phyloP scores from a whole-genome alignment of 2,888 invertebrate genomes.

The Dasypolia templi region DNA sequence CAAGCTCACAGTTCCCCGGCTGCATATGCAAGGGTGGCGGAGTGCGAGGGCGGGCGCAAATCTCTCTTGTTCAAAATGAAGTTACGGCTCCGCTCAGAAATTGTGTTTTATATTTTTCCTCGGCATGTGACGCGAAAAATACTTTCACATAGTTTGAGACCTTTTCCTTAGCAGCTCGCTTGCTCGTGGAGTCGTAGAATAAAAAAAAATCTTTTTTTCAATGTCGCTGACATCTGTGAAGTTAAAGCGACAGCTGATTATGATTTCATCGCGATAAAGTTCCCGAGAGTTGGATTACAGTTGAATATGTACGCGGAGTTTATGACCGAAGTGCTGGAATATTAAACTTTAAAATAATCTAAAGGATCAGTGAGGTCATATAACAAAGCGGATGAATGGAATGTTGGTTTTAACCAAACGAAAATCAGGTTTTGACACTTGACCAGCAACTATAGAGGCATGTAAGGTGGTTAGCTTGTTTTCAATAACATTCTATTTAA shows the following conservation, averaged over 20 bases:
- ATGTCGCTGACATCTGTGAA: conserved; percentile 63
- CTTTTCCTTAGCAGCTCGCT: conserved; percentile 72
- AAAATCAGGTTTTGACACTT: conserved; percentile 51
- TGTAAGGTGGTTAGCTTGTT: conserved; percentile 36
- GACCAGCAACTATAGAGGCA: conserved; percentile 21
- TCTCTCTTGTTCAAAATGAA: conserved; percentile 86
- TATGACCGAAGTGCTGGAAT: conserved; percentile 25
- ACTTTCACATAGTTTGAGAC: conserved; percentile 79
- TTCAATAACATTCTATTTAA: conserved; percentile 69
- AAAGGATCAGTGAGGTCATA: conserved; percentile 39
- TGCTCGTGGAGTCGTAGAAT: conserved; percentile 60
- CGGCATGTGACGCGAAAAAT: conserved; percentile 81
- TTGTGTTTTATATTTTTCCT: conserved; percentile 85
- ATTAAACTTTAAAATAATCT: conserved; percentile 30
- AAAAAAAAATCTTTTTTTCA: conserved; percentile 65
- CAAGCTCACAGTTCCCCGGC: conserved; percentile 74
- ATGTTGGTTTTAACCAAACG: conserved; percentile 46
- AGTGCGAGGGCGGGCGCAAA: conserved; percentile 75
- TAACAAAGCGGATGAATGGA: conserved; percentile 41
- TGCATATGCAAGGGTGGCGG: conserved; percentile 82
- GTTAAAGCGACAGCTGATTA: conserved; percentile 50
- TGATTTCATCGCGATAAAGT: conserved; percentile 47
- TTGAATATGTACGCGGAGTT: conserved; percentile 30
- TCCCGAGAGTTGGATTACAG: conserved; percentile 34
- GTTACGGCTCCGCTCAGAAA: conserved; percentile 85